Evolutionary conservation across 2,797 vertebrate genomes (phyloP).

Genomic region (Liasis olivaceus): DNA sequence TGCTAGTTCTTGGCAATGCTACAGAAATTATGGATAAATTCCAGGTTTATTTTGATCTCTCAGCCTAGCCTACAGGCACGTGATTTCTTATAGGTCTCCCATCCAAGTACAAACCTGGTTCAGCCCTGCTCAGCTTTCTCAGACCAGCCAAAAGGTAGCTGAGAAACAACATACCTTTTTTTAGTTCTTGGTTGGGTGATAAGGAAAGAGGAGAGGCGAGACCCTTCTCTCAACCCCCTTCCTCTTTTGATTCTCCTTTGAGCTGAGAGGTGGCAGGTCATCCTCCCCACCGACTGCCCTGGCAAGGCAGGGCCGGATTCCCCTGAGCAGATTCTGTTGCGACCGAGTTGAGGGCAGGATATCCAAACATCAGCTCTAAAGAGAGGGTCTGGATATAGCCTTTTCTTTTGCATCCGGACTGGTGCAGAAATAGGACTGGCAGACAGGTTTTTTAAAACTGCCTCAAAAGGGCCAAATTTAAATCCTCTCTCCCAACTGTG

Average conservation of each 20-base stretch:
- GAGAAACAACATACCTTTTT: too few species aligned
- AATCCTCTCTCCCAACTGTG: background rate
- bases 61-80: too few species aligned
- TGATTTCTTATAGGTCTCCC: too few species aligned
- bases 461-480: background rate
- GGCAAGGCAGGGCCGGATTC: background rate
- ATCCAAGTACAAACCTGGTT: too few species aligned
- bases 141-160: background rate
- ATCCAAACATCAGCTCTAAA: fast-evolving
- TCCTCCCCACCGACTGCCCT: too few species aligned
- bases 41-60: too few species aligned
- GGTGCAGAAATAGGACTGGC: constrained; percentile 2
- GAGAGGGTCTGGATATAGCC: background rate
- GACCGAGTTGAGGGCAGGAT: background rate
- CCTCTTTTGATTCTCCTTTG: background rate
- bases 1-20: too few species aligned
- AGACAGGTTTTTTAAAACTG: background rate
- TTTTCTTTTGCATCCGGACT: background rate
- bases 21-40: too few species aligned
- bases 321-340: background rate
- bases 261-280: background rate
- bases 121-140: background rate
- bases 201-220: background rate
- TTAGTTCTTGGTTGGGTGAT: too few species aligned
- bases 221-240: background rate